phyloP scores from a whole-genome alignment of 2,113 vertebrate genomes.

The Gallinago media region DNA sequence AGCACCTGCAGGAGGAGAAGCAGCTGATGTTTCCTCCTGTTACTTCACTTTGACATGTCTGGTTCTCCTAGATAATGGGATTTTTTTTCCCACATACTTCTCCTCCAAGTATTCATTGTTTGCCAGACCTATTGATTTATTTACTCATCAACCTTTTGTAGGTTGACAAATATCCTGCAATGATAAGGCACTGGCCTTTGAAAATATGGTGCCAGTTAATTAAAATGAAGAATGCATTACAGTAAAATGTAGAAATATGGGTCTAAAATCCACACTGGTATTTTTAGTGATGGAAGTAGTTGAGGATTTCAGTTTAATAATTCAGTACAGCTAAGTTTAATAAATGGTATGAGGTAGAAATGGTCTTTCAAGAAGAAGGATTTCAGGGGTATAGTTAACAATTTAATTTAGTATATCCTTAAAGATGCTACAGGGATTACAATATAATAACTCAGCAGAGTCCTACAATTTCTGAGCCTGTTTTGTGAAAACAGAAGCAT shows the following conservation, averaged over 20 bases:
- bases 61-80: background rate
- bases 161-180: slow-evolving; percentile 4
- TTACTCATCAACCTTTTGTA: slow-evolving; percentile 5
- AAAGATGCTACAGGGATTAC: slow-evolving; percentile 19
- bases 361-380: background rate
- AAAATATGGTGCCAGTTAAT: slow-evolving; percentile 33
- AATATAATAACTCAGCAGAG: background rate
- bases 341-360: slow-evolving; percentile 49
- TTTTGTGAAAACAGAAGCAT: background rate
- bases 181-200: slow-evolving; percentile 23
- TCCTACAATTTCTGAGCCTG: background rate
- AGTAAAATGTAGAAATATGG: slow-evolving; percentile 51
- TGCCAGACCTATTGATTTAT: background rate
- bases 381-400: slow-evolving; percentile 61
- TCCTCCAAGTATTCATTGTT: slow-evolving; percentile 25
- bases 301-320: slow-evolving; percentile 73
- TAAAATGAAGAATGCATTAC: slow-evolving; percentile 35
- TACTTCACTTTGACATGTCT: background rate
- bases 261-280: slow-evolving; percentile 41
- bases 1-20: background rate
- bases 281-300: slow-evolving; percentile 61
- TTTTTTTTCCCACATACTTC: background rate
- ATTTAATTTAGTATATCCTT: slow-evolving; percentile 49
- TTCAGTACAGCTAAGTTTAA: slow-evolving; percentile 69
- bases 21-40: background rate